Conservation (phyloP, 1,140 invertebrate species). For the Teleopsis dalmanni region DNA sequence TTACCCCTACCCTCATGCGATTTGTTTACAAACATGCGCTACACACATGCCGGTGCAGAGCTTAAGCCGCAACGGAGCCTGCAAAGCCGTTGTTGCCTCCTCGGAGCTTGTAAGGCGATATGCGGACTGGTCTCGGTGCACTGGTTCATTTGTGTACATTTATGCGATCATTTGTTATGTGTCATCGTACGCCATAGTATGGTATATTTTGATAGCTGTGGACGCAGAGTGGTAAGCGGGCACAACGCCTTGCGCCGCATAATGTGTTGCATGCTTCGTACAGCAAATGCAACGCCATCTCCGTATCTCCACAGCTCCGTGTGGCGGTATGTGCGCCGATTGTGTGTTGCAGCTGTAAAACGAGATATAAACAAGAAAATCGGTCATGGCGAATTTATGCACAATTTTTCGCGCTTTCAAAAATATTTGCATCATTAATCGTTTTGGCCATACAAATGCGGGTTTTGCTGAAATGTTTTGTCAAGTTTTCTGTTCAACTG, state of each 20-base stretch:
- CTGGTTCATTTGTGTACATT: constrained; percentile 28
- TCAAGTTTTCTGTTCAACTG: constrained; percentile 38
- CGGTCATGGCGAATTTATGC: constrained; percentile 43
- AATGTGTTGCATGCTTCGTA: too few relatives aligned
- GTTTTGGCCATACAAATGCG: constrained; percentile 20
- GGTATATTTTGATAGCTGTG: not conserved
- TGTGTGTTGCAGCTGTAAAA: not conserved
- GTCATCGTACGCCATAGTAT: constrained; percentile 28
- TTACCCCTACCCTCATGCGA: too few relatives aligned
- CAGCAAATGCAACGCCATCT: too few relatives aligned
- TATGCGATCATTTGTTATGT: constrained; percentile 45
- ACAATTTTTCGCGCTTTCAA: constrained; percentile 44
- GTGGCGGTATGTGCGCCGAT: not conserved
- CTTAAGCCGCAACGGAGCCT: too few relatives aligned
- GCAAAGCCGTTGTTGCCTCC: too few relatives aligned
- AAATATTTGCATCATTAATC: constrained; percentile 44
- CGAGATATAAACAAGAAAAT: constrained; percentile 1
- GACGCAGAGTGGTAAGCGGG: too few relatives aligned
- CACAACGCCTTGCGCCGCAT: too few relatives aligned
- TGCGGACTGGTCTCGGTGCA: too few relatives aligned
- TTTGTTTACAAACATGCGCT: too few relatives aligned
- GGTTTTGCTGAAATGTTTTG: constrained; percentile 42
- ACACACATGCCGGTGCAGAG: too few relatives aligned
- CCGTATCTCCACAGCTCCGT: too few relatives aligned
- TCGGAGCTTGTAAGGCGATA: too few relatives aligned